A percentile compares a stretch with the other conserved stretches of the same genome.
These are phyloP conservation scores for Podilymbus podiceps DNA, from an alignment of 2,113 vertebrate genomes.

Conservation along the genomic window DNA sequence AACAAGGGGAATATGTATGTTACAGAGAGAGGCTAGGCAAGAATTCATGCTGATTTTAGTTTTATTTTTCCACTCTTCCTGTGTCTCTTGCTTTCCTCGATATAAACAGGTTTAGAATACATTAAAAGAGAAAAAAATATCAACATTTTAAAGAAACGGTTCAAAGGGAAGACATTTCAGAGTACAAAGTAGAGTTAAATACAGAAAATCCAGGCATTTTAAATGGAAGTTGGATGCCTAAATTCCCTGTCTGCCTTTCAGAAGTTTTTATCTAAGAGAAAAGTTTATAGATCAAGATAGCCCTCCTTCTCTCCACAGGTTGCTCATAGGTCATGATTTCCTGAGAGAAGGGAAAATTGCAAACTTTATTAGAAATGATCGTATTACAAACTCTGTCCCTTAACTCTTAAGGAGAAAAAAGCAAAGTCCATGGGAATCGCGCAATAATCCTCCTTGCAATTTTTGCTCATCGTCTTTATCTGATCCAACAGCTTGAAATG, in stretches of 20 bases:
- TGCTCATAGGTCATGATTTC: not conserved
- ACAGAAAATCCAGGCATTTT: not conserved
- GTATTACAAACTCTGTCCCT: not conserved
- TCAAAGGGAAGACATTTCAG: not conserved
- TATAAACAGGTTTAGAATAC: not conserved
- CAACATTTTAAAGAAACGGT: not conserved
- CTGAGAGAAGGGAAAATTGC: not conserved
- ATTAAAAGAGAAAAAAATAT: not conserved
- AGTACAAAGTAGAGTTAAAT: not conserved
- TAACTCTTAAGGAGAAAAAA: not conserved
- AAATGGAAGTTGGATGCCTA: not conserved
- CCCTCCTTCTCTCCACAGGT: rapidly evolving
- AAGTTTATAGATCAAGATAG: not conserved
- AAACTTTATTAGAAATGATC: not conserved
- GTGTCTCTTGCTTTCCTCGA: not conserved
- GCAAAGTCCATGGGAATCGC: not conserved
- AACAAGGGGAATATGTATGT: not conserved
- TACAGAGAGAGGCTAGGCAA: not conserved
- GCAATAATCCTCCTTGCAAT: not conserved
- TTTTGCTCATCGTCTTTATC: not conserved
- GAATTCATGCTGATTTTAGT: not conserved
- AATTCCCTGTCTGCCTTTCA: not conserved
- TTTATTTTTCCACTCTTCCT: not conserved
- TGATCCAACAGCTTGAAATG: not conserved
- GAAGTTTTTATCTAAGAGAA: not conserved